phyloP scores from a whole-genome alignment of 2,888 invertebrate species.

The Lepidonotus clava region DNA sequence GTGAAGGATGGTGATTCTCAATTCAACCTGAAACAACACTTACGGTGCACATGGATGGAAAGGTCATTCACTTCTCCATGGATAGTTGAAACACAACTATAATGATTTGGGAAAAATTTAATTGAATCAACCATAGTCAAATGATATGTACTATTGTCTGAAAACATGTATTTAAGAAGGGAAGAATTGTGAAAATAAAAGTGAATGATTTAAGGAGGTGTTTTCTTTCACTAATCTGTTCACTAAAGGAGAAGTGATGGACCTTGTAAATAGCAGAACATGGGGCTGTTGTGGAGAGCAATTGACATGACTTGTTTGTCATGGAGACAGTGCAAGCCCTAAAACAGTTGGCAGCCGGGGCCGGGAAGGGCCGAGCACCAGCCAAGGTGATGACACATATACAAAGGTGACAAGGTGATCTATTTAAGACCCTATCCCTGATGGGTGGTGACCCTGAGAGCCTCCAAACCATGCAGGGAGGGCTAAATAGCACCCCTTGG shows the following conservation, averaged over 20 bases:
- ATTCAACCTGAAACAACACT: conserved; percentile 31
- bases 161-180: no score
- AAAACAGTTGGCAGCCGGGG: conserved; percentile 17
- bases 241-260: background rate
- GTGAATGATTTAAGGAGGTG: no score
- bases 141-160: no score
- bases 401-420: conserved; percentile 16
- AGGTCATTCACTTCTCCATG: conserved; percentile 7
- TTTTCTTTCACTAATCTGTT: no score
- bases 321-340: conserved; percentile 42
- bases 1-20: conserved; percentile 43
- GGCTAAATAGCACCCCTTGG: conserved; percentile 17
- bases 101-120: no score
- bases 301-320: conserved; percentile 4
- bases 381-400: conserved; percentile 22
- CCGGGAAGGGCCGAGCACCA: background rate
- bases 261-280: background rate
- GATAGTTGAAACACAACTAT: no score
- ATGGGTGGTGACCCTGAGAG: background rate
- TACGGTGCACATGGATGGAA: background rate
- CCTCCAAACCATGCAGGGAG: background rate
- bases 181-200: no score
- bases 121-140: no score
- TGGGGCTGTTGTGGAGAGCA: conserved; percentile 8
- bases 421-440: conserved; percentile 36